These are phyloP conservation scores for Adrianichthys oophorus DNA, from an alignment of 2,797 vertebrate genomes.

Conservation along the genomic window DNA sequence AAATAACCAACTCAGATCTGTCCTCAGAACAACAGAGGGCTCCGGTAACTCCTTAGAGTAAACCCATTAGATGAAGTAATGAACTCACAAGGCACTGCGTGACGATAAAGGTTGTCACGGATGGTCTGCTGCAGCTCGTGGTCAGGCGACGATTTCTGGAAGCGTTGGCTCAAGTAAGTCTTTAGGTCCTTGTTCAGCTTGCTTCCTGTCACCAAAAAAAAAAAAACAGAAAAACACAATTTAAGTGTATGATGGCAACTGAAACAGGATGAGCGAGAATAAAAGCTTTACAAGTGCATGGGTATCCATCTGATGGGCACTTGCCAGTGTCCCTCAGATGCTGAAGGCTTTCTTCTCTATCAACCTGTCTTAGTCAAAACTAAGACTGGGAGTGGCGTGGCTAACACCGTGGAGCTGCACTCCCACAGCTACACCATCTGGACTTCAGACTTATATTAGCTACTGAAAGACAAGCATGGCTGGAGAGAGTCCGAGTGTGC, in stretches of 20 bases:
- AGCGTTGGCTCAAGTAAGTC: conserved; percentile 94
- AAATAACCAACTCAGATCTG: no score
- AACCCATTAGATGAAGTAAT: not conserved
- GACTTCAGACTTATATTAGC: conserved; percentile 72
- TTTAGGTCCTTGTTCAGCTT: conserved; percentile 96
- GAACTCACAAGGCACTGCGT: conserved; percentile 99
- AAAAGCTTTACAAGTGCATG: conserved; percentile 3
- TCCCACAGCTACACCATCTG: conserved; percentile 78
- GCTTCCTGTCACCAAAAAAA: conserved; percentile 80
- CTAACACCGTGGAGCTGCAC: conserved; percentile 61
- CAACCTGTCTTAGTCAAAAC: conserved; percentile 37
- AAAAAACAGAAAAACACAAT: conserved; percentile 35
- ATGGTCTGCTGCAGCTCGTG: conserved; percentile 97
- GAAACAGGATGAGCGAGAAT: not conserved
- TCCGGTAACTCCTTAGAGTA: no score
- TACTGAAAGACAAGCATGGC: conserved; percentile 60
- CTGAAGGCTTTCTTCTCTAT: conserved; percentile 33
- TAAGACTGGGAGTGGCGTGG: conserved; percentile 50
- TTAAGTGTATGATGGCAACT: conserved; percentile 25
- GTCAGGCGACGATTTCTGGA: conserved; percentile 95
- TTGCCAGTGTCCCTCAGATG: conserved; percentile 60
- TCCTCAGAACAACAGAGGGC: not conserved
- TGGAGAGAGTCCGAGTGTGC: conserved; percentile 55
- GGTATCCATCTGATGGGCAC: conserved; percentile 37
- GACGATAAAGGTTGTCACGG: conserved; percentile 96